Evolutionary conservation across 2,888 invertebrate species (phyloP), one percentile per base, ranked within the genome.

Genomic region (Erebia epiphron): DNA sequence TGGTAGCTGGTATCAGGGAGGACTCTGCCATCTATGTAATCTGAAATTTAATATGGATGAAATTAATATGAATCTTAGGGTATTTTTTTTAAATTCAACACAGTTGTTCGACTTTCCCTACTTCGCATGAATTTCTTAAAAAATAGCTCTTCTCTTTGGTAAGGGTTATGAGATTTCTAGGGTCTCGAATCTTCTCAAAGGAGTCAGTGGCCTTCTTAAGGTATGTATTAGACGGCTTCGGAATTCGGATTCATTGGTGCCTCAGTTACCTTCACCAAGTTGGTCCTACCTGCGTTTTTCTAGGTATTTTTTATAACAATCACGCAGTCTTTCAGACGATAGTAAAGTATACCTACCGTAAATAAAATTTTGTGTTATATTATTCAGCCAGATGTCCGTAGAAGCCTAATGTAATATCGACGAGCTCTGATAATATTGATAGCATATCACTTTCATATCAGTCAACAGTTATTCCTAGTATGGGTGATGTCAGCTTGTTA

Each of bases 1-100:
- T 90, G 92, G 80, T 92, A 93, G 9, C 83, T 91, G 1, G 88
- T 92, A 5, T 86, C 77, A 0, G 94, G 94, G 0, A 93, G 84
- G 0, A 89, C 83, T 26, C 93, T 82, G 1, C 94, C 94, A 69
- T 94, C 94, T 67, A 94, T 93, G 81, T 91, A 88, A 61, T 87
- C 94, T 94, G 79, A 9, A 78, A 68, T 52, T 16, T 18, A 70
- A 66, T 16, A 18, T 16, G 35, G 7, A 35, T 35, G 35, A 5
- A 35, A 35, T 35, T 35, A 35, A 26, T 26, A 26, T n/a, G n/a
- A n/a, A n/a, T 26, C 26, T 2, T 26, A 26, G 35, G 35, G 35
- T 35, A 35, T 7, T 35, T 35, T 35, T 35, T 35, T 35, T 1
- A 7, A 35, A 35, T 35, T 35, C 35, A 7, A 35, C 35, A 7